Base-by-base conservation (phyloP, 2,113 vertebrate genomes). In the Apistogramma diplotaenia region DNA sequence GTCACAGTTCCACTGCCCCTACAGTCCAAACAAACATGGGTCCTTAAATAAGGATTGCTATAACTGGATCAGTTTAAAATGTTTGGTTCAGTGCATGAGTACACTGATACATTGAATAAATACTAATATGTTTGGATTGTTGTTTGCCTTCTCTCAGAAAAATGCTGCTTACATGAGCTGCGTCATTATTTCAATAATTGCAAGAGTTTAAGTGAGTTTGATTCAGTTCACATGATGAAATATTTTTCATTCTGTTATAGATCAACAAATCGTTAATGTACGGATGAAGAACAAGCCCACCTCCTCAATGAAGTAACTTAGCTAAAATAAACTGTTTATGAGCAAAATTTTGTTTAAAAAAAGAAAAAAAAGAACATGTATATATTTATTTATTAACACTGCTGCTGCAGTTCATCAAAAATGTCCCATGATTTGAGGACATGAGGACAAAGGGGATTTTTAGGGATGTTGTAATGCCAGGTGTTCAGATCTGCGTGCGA, bases 391-490 rank as follows among this genome's bases (percentile, higher is more conserved):
- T 67, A 43, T 27, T 67, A 67, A 23, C 40, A 5, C 62, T 67
- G 40, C 62, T 67, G 40, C 31, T 62, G 33, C 53, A 75, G 29
- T 33, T 29, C 37, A 62, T 79, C 59, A 51, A 51, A 16, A 70
- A 62, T 49, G 71, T 59, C 10, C 29, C 13, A 6, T 54, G 15
- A 70, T 81, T 70, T 81, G 58, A 74, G 71, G 58, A 56, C 57
- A 84, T 81, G 61, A 74, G 71, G 58, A 56, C 57, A 84, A 76
- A 82, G 25, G 49, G 70, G 76, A 77, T 86, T 79, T 89, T 59
- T 15, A 62, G 33, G 59, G 49, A 51, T 54, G n/a, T 76, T 83
- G 49, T 59, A 49, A 75, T 27, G 77, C 62, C 86, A 85, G 80
- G 76, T 82, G 71, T 87, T 76, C 71, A 37, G 67, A 72, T 81